A percentile compares a stretch with the other conserved stretches of the same genome.
phyloP scores from a whole-genome alignment of 1,140 invertebrate species.

The Schlechtendalia chinensis region DNA sequence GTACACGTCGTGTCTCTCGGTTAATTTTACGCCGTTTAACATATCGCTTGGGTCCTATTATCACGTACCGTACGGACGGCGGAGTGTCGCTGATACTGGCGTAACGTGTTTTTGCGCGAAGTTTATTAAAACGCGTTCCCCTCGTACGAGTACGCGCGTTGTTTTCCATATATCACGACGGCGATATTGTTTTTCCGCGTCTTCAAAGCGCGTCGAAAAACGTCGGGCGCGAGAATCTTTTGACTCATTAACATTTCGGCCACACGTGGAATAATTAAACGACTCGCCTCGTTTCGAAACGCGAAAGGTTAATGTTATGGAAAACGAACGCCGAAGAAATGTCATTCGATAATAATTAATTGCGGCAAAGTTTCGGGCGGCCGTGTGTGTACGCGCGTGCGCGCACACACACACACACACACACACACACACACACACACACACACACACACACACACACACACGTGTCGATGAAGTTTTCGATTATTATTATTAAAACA shows the following conservation, averaged over 20 bases:
- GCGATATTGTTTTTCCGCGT: slow-evolving; percentile 21
- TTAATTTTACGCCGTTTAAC: slow-evolving; percentile 25
- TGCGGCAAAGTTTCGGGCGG: background rate
- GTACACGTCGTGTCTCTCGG: background rate
- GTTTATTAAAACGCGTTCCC: slow-evolving; percentile 25
- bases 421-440: no score
- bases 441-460: no score
- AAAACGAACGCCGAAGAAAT: slow-evolving; percentile 32
- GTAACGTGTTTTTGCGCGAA: no score
- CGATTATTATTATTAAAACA: slow-evolving; percentile 12
- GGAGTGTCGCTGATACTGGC: no score
- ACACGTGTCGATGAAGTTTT: slow-evolving; percentile 20
- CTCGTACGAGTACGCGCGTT: background rate
- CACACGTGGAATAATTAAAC: background rate
- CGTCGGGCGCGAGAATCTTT: slow-evolving; percentile 31
- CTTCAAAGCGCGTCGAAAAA: slow-evolving; percentile 29
- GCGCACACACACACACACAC: no score
- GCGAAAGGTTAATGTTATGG: slow-evolving; percentile 39
- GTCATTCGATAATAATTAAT: slow-evolving; percentile 46
- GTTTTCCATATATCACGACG: background rate
- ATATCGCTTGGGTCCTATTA: slow-evolving; percentile 24
- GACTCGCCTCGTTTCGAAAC: background rate
- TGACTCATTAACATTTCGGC: slow-evolving; percentile 46
- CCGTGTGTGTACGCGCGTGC: no score
- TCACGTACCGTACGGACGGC: no score